Conservation (phyloP, 2,113 vertebrate species). For the Zosterops lateralis region DNA sequence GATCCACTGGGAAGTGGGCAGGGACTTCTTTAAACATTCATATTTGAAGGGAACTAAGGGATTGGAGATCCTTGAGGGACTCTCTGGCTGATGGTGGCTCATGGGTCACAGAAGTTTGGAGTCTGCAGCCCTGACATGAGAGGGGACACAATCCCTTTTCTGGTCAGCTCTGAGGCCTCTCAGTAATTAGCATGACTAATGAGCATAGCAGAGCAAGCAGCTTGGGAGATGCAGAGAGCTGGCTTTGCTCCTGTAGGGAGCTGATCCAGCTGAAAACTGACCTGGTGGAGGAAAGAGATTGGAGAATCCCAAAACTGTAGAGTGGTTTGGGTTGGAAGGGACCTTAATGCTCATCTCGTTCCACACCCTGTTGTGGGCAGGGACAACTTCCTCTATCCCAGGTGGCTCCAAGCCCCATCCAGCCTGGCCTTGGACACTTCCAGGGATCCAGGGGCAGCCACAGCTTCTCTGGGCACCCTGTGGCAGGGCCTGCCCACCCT, state of each 20-base stretch:
- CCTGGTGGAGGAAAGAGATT: background rate
- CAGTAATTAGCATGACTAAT: background rate
- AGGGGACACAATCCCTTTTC: background rate
- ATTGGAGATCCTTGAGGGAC: background rate
- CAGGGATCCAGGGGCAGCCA: background rate
- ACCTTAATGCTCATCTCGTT: accelerated
- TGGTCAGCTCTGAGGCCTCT: background rate
- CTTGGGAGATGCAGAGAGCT: background rate
- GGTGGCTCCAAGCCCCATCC: accelerated
- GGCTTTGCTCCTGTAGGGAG: background rate
- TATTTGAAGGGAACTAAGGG: background rate
- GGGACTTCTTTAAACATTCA: background rate
- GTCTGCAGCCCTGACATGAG: accelerated
- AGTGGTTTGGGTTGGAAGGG: background rate
- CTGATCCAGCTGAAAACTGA: background rate
- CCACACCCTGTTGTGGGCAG: background rate
- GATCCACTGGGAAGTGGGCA: accelerated
- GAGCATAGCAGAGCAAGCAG: background rate
- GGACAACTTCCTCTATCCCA: background rate
- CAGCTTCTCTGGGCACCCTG: background rate
- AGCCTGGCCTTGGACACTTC: background rate
- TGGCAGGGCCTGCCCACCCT: background rate
- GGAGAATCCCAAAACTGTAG: background rate
- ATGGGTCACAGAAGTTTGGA: background rate
- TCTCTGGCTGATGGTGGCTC: background rate